Evolutionary conservation across 1,140 invertebrate species (phyloP), one percentile per base, ranked within the genome.

Genomic region (Goniozus legneri): DNA sequence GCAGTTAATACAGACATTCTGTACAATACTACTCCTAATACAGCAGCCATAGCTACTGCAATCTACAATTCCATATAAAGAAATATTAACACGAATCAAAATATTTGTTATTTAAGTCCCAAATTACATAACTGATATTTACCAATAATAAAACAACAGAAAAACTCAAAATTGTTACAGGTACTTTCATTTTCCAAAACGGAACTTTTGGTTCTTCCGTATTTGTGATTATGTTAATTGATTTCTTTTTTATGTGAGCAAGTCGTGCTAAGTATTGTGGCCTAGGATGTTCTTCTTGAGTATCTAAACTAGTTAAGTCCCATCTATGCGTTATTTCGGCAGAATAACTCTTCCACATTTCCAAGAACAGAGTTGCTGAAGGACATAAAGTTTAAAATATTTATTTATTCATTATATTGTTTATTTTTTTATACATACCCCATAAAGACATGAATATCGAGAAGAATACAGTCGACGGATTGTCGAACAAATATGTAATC

Each of bases 371-470:
- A 3, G 88, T 84, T 19, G 85, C 89, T 88, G 54, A 13, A 75
- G 74, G 54, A 62, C 13, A 24, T 19, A 10, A 24, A 24, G 13
- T n/a, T 24, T 40, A 20, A 40, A 42, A 20, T 44, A 7, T 8
- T 43, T 43, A 24, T 10, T 47, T 32, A 14, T 38, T 15, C 15
- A 12, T 42, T 15, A 14, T 16, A 10, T 42, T n/a, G 30, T 36
- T 21, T 27, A 24, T 31, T 36, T 45, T 43, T 22, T 42, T 10
- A 37, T 41, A 76, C 73, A 82, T 79, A 82, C 90, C 89, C 92
- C 93, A 98, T 67, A 99, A 85, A 24, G 94, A 95, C 94, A 98
- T 98, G 64, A 98, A 92, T 33, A 93, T 83, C 21, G 96, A 90
- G 75, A 97, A 98, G 64, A 92, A 84, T 1, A 98, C 87, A 0